Evolutionary conservation across 2,113 vertebrate genomes (phyloP), one percentile per base, ranked within the genome.

Genomic region (Dendropsophus ebraccatus): DNA sequence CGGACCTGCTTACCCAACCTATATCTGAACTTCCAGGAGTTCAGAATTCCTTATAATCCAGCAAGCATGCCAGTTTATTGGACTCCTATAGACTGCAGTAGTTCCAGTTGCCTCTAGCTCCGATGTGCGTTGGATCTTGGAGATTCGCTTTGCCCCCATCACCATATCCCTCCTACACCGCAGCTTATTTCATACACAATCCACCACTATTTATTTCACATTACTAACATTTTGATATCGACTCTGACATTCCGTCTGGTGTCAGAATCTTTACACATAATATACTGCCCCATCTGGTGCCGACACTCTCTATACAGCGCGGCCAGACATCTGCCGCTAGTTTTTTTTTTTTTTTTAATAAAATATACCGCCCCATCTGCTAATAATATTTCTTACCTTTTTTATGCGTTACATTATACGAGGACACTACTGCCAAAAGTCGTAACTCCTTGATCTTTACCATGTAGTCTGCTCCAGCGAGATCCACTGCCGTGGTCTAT

Each of bases 281-380:
- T 85, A 52, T 78, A 85, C 50, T 77, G 73, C 35, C 83, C 83
- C 83, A 78, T 78, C 83, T 85, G 83, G 58, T 49, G 76, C 62
- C 77, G 23, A 25, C 83, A 35, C 19, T 62, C 65, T 69, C 30
- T 54, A 35, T 78, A 41, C 45, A 21, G 67, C 77, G 4, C 17
- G 67, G 37, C 7, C 74, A 30, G 28, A 19, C 74, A 78, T 69
- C 83, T 85, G 83, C 65, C 25, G 32, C 30, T 62, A 30, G 19
- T 16, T 21, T 62, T 75, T 58, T 76, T 12, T 50, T 49, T 23
- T 62, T 12, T 74, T 12, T 75, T 67, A 25, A 41, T 41, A n/a
- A 8, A 65, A 78, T 67, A 85, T 78, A 85, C 19, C 41, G 23
- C 23, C 73, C 83, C 83, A 78, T 78, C 83, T 69, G 83, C 45